Percentiles rank a stretch among this genome's conserved stretches.
Evolutionary conservation across 1,140 invertebrate genomes (phyloP).

Genomic region (Diorhabda elongata): DNA sequence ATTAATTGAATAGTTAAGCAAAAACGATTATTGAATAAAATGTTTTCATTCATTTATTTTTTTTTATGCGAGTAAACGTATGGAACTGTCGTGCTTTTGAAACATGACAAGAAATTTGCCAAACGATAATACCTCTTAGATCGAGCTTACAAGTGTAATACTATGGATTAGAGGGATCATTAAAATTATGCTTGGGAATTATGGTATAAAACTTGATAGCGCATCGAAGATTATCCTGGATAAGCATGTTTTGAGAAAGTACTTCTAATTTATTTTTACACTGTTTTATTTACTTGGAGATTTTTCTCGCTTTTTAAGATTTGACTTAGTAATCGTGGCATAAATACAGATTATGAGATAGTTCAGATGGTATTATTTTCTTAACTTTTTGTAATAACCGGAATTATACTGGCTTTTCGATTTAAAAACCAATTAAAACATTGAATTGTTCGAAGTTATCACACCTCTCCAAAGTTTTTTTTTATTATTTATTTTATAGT

Average conservation of each 20-base stretch:
- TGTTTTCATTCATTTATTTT: background rate
- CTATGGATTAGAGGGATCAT: constrained; percentile 48
- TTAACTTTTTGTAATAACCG: background rate
- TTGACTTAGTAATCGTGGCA: background rate
- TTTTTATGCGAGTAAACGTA: constrained; percentile 4
- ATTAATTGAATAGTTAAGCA: no score
- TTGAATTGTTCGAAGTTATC: background rate
- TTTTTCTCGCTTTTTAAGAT: constrained; percentile 14
- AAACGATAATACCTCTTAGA: constrained; percentile 47
- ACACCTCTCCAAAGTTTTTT: no score
- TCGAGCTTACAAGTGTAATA: constrained; percentile 47
- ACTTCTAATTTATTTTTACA: constrained; percentile 30
- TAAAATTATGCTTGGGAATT: constrained; percentile 49
- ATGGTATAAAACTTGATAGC: constrained; percentile 50
- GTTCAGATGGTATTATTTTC: background rate
- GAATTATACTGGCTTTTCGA: background rate
- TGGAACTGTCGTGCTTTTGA: constrained; percentile 24
- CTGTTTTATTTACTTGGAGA: constrained; percentile 10
- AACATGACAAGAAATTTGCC: constrained; percentile 43
- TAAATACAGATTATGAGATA: constrained; percentile 3
- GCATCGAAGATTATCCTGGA: constrained; percentile 48
- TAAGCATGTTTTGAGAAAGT: constrained; percentile 44
- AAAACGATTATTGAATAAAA: background rate
- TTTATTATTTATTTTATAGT: no score
- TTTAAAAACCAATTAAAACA: background rate